These are phyloP conservation scores for Acrobasis consociella DNA, from an alignment of 2,888 invertebrate genomes.

Conservation along the genomic window DNA sequence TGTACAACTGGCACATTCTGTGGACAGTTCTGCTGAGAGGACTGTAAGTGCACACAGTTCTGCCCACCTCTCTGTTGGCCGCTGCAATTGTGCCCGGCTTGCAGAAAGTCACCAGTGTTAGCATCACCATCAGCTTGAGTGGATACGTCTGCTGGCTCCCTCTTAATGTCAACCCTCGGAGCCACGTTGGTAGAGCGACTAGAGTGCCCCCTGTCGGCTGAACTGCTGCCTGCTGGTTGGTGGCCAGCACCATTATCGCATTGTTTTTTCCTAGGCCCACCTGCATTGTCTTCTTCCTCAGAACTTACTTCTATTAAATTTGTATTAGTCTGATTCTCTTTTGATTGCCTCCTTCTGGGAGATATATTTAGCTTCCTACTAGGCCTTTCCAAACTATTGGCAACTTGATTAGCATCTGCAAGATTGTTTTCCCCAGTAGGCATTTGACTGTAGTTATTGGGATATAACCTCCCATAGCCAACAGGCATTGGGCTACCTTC, in stretches of 20 bases:
- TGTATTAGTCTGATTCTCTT: constrained; percentile 58
- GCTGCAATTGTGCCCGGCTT: constrained; percentile 28
- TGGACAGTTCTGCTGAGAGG: constrained; percentile 32
- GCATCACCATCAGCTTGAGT: constrained; percentile 39
- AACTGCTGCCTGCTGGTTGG: constrained; percentile 27
- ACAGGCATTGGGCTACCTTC: constrained; percentile 39
- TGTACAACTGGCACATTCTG: constrained; percentile 31
- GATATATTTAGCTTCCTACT: constrained; percentile 74
- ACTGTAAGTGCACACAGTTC: constrained; percentile 31
- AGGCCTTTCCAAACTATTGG: constrained; percentile 62
- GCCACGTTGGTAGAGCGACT: constrained; percentile 32
- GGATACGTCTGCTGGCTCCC: constrained; percentile 52
- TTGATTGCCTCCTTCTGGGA: constrained; percentile 67
- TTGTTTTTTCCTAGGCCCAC: constrained; percentile 56
- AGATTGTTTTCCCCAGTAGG: constrained; percentile 30
- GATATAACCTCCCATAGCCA: constrained; percentile 46
- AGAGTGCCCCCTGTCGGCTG: constrained; percentile 32
- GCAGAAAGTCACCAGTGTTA: constrained; percentile 34
- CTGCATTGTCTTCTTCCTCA: constrained; percentile 71
- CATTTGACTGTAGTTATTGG: constrained; percentile 38
- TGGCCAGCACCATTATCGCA: constrained; percentile 48
- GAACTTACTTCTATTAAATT: constrained; percentile 77
- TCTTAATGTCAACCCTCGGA: constrained; percentile 53
- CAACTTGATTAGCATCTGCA: constrained; percentile 34
- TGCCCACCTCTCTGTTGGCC: constrained; percentile 33